Evolutionary conservation across 2,113 vertebrate genomes (phyloP).

Genomic region (Mus spicilegus): DNA sequence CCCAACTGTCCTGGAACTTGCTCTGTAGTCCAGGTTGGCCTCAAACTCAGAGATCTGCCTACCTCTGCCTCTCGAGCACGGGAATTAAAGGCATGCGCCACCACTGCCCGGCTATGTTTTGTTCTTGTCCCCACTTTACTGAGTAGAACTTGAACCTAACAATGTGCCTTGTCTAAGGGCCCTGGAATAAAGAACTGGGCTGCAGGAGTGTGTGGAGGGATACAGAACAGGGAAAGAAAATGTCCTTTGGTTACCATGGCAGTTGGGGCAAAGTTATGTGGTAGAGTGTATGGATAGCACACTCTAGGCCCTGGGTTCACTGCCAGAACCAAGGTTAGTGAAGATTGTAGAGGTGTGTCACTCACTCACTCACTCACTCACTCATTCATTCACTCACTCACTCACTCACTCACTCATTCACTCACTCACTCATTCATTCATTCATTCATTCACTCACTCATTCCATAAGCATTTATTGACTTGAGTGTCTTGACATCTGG

Average conservation of each 20-base stretch:
- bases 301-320: background rate
- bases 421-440: too few relatives aligned
- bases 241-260: accelerated
- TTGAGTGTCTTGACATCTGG: background rate
- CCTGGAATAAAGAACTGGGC: too few relatives aligned
- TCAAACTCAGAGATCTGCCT: background rate
- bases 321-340: background rate
- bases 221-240: accelerated
- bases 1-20: background rate
- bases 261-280: background rate
- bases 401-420: too few relatives aligned
- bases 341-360: background rate
- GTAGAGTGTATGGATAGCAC: too few relatives aligned
- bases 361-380: too few relatives aligned
- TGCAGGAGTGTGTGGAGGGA: too few relatives aligned
- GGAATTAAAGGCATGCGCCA: background rate
- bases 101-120: background rate
- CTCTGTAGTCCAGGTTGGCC: background rate
- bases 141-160: background rate
- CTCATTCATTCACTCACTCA: too few relatives aligned
- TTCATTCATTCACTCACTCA: too few relatives aligned
- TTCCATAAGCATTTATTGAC: background rate
- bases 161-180: background rate
- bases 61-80: background rate
- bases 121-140: background rate